phyloP scores from a whole-genome alignment of 2,113 vertebrate genomes.

The Rhea americana region DNA sequence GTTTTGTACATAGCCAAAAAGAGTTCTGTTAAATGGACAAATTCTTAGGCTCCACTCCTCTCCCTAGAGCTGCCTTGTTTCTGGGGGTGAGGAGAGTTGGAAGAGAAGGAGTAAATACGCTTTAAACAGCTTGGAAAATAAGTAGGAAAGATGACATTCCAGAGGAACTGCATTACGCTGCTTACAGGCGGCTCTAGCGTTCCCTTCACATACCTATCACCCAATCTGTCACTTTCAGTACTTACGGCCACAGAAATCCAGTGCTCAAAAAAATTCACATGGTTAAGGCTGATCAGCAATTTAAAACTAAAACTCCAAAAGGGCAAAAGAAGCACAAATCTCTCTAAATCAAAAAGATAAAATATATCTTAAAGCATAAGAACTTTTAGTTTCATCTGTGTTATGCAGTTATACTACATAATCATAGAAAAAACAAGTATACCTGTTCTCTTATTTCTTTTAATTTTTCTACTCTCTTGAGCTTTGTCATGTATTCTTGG shows the following conservation, averaged over 20 bases:
- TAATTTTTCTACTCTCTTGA: conserved; percentile 95
- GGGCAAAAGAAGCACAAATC: background rate
- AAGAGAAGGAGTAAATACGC: background rate
- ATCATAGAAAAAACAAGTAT: background rate
- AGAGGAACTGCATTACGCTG: background rate
- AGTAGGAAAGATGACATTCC: conserved; percentile 54
- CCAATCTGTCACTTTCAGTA: background rate
- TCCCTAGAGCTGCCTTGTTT: background rate
- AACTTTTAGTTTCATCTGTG: background rate
- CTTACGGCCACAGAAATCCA: background rate
- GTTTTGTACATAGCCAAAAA: background rate
- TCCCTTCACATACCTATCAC: background rate
- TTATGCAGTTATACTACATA: background rate
- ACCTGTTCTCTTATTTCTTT: conserved; percentile 96
- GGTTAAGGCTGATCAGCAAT: background rate
- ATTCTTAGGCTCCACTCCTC: background rate
- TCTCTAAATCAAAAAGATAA: background rate
- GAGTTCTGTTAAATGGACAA: background rate
- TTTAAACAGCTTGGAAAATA: conserved; percentile 15
- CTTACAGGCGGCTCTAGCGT: background rate
- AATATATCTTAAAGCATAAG: background rate
- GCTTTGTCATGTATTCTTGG: conserved; percentile 90
- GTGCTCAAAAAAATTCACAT: background rate
- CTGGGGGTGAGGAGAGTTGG: background rate
- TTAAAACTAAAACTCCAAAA: background rate